Evolutionary conservation across 2,113 vertebrate species (phyloP).

Genomic region (Serranochromis macrocephalus): DNA sequence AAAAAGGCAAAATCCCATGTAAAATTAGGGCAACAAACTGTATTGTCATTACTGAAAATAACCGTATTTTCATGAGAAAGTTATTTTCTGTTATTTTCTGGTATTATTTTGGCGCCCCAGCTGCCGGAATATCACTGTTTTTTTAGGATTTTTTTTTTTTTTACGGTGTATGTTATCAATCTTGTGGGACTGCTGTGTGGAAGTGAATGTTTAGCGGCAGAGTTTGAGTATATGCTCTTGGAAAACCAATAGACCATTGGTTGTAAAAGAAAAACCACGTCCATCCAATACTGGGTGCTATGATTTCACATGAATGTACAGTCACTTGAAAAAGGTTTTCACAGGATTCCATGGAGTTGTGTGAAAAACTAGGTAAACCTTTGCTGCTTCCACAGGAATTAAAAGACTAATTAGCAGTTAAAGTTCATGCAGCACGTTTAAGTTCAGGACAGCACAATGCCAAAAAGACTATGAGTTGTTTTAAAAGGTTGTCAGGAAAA

Average conservation of each 20-base stretch:
- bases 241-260: background rate
- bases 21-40: background rate
- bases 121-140: accelerated
- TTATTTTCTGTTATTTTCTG: background rate
- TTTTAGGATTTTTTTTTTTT: background rate
- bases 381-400: background rate
- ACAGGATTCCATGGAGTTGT: background rate
- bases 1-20: background rate
- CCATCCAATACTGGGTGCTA: background rate
- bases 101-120: background rate
- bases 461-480: background rate
- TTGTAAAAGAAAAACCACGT: slow-evolving; percentile 5
- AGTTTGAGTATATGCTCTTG: background rate
- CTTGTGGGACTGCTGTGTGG: background rate
- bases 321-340: background rate
- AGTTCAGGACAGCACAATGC: background rate
- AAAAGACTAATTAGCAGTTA: background rate
- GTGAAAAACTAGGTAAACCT: background rate
- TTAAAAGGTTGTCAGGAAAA: background rate
- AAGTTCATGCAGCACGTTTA: background rate
- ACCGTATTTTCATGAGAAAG: background rate
- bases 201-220: background rate
- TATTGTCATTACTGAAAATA: background rate
- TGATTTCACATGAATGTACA: background rate
- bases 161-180: background rate